Conservation (phyloP, 2,113 vertebrate species). For the Bubo bubo region DNA sequence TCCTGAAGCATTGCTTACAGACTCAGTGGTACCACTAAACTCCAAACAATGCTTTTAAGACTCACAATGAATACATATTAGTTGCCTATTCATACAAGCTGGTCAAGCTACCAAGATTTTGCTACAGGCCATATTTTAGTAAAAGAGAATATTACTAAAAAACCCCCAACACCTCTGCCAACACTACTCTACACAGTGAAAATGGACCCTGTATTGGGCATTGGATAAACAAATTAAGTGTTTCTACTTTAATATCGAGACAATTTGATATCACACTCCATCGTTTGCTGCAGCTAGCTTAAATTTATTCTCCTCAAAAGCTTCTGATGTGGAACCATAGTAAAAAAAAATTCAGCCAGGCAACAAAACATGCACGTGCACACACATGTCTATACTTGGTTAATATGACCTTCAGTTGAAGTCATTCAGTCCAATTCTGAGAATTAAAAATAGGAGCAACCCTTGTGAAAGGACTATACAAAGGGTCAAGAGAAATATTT, state of each 20-base stretch:
- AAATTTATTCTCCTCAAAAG: neutral
- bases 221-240: neutral
- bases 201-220: neutral
- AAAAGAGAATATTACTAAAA: neutral
- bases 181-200: neutral
- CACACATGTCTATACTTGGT: neutral
- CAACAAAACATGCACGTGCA: neutral
- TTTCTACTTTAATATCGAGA: neutral
- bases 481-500: neutral
- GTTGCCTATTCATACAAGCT: neutral
- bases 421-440: neutral
- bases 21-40: neutral
- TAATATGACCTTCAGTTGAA: neutral
- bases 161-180: neutral
- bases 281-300: neutral
- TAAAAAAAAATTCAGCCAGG: neutral
- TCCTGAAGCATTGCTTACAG: neutral
- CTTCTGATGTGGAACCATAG: neutral
- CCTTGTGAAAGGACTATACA: neutral
- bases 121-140: neutral
- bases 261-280: neutral
- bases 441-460: neutral
- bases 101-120: neutral
- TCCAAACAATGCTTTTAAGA: neutral
- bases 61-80: neutral